A percentile compares a stretch with the other conserved stretches of the same genome.
Evolutionary conservation across 2,113 vertebrate species (phyloP).

Genomic region (Grallaria varia): DNA sequence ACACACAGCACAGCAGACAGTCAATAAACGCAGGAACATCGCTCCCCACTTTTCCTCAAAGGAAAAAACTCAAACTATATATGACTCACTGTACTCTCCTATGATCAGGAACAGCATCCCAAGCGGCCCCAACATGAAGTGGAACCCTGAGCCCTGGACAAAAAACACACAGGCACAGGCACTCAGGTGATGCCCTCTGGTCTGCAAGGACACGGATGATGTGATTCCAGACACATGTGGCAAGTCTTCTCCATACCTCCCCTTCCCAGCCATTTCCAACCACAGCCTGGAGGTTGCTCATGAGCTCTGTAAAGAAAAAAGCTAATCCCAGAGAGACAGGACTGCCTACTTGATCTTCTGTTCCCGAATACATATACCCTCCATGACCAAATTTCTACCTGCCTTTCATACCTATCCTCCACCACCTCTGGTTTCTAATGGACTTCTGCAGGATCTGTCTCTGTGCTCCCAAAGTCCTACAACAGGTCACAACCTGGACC

Average conservation of each 20-base stretch:
- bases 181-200: not conserved
- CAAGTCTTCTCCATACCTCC: not conserved
- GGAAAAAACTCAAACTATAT: not conserved
- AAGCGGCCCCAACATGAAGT: not conserved
- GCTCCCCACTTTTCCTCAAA: not conserved
- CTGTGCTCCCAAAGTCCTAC: not conserved
- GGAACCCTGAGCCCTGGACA: not conserved
- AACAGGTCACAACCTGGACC: not conserved
- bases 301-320: not conserved
- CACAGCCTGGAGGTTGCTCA: not conserved
- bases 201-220: not conserved
- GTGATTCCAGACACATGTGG: not conserved
- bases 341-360: not conserved
- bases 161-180: rapidly evolving
- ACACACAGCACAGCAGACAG: not conserved
- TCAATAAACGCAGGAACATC: not conserved
- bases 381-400: not conserved
- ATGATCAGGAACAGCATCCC: not conserved
- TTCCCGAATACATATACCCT: not conserved
- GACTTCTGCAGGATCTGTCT: not conserved
- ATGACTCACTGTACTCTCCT: not conserved
- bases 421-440: not conserved
- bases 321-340: not conserved
- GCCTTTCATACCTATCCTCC: not conserved
- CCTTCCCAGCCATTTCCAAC: not conserved